Conservation (phyloP, 2,113 vertebrate genomes). For the Engystomops pustulosus region DNA sequence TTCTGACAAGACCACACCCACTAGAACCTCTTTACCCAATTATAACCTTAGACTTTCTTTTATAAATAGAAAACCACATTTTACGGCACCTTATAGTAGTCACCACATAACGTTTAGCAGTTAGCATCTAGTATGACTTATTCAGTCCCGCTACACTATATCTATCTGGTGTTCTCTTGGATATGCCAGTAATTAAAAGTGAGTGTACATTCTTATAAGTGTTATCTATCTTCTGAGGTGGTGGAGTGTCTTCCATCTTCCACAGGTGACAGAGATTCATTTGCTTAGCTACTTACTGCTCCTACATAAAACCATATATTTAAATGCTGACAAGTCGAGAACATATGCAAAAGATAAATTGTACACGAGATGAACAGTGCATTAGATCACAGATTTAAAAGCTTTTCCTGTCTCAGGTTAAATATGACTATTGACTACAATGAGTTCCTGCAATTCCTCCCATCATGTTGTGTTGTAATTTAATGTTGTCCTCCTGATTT, state of each 20-base stretch:
- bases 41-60: no score
- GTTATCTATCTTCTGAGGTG: neutral
- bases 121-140: no score
- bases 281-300: neutral
- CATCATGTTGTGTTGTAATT: slow-evolving; percentile 21
- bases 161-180: no score
- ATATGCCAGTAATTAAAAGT: neutral
- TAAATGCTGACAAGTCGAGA: neutral
- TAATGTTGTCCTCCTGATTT: neutral
- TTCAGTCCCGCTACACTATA: no score
- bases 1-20: no score
- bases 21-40: no score
- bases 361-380: neutral
- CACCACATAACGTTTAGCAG: no score
- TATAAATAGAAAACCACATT: no score
- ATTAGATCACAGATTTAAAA: slow-evolving; percentile 29
- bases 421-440: slow-evolving; percentile 23
- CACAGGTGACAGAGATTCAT: neutral
- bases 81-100: no score
- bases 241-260: neutral
- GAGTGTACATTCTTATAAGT: neutral
- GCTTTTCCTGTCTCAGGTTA: slow-evolving; percentile 15
- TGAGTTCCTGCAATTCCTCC: slow-evolving; percentile 1
- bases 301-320: neutral
- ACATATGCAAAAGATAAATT: neutral